These are phyloP conservation scores for Lithophane leautieri DNA, from an alignment of 2,888 invertebrate species.

Conservation along the genomic window DNA sequence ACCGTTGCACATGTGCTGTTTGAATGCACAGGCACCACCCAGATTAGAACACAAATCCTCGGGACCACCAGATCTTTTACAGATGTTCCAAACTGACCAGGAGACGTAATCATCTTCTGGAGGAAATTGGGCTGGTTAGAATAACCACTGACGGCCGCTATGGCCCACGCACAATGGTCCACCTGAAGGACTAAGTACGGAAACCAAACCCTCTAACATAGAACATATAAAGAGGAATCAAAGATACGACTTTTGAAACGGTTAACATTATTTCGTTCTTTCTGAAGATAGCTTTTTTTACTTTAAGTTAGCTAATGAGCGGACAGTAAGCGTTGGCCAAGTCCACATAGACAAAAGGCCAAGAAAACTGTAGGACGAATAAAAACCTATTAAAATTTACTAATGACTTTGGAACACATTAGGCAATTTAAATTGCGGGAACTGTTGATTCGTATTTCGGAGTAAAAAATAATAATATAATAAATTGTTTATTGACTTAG, in stretches of 20 bases:
- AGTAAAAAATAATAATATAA: background rate
- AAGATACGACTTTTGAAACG: background rate
- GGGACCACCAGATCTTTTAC: too few species aligned
- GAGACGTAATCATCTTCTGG: too few species aligned
- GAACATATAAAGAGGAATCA: background rate
- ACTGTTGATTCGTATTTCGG: background rate
- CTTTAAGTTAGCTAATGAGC: conserved; percentile 13
- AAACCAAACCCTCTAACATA: too few species aligned
- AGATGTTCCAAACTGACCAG: too few species aligned
- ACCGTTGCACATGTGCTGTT: too few species aligned
- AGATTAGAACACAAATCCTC: too few species aligned
- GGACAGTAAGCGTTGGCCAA: conserved; percentile 4
- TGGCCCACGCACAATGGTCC: too few species aligned
- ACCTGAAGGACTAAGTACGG: too few species aligned
- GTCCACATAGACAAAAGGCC: conserved; percentile 19
- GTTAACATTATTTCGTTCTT: background rate
- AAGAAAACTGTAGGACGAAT: conserved; percentile 1
- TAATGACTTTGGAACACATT: conserved; percentile 7
- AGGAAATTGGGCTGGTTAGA: too few species aligned
- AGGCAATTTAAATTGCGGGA: background rate
- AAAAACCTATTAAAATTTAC: background rate
- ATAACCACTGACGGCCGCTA: too few species aligned
- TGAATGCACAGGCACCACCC: too few species aligned
- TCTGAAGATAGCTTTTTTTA: background rate
- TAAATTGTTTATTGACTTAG: background rate